Conservation (phyloP, 2,797 vertebrate species). For the Eidolon dupreanum region DNA sequence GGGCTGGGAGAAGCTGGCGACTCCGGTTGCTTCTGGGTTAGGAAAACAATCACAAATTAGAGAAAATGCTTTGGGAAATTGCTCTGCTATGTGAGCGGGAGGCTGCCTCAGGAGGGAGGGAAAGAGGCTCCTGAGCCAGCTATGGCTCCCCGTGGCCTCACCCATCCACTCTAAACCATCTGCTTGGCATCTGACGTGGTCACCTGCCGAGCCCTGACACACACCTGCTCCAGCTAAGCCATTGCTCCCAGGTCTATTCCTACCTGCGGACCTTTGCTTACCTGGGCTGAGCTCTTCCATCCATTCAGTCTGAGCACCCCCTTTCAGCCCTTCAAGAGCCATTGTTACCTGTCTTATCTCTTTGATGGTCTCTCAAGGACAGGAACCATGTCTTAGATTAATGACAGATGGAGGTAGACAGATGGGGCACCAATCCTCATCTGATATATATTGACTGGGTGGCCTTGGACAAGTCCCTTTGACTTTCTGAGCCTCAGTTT, state of each 20-base stretch:
- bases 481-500: background rate
- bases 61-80: constrained; percentile 76
- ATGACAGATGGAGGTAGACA: background rate
- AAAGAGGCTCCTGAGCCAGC: constrained; percentile 28
- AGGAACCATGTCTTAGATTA: background rate
- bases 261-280: background rate
- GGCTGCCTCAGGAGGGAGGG: background rate
- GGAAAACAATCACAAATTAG: constrained; percentile 78
- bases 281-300: background rate
- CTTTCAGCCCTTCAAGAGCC: background rate
- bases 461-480: background rate
- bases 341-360: background rate
- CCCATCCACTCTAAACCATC: constrained; percentile 3
- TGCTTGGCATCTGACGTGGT: background rate
- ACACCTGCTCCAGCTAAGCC: background rate
- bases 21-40: constrained; percentile 69
- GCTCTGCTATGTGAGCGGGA: constrained; percentile 48
- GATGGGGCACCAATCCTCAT: background rate
- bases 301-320: fast-evolving
- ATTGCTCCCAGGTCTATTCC: fast-evolving
- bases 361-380: background rate
- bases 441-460: background rate
- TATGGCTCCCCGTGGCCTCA: constrained; percentile 23
- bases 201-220: background rate
- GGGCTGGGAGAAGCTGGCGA: constrained; percentile 65